Evolutionary conservation across 2,888 invertebrate genomes (phyloP).

Genomic region (Dusona sp.): DNA sequence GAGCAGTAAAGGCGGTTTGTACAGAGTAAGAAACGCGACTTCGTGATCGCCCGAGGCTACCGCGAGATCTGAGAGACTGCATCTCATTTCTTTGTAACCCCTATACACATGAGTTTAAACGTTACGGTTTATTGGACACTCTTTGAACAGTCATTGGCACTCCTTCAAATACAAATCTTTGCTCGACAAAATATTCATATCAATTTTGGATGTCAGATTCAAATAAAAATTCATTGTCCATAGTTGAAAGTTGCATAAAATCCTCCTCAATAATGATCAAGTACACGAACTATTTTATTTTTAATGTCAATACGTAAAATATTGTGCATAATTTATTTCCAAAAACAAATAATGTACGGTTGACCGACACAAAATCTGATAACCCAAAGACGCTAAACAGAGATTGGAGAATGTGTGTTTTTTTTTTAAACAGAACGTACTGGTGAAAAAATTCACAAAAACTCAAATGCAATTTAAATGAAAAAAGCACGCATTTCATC

Average conservation of each 20-base stretch:
- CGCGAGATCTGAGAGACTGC: conserved; percentile 68
- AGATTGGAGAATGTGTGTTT: not conserved
- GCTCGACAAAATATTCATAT: not conserved
- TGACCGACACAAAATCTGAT: too few relatives aligned
- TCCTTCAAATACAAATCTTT: conserved; percentile 1
- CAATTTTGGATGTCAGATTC: not conserved
- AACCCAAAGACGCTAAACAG: too few relatives aligned
- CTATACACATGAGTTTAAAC: not conserved
- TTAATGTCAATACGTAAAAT: not conserved
- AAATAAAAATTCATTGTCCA: not conserved
- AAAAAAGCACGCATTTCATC: conserved; percentile 49
- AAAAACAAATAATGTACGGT: too few relatives aligned
- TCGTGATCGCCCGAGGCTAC: conserved; percentile 84
- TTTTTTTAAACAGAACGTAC: not conserved
- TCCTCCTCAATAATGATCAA: not conserved
- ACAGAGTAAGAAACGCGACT: conserved; percentile 72
- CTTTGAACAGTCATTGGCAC: conserved; percentile 21
- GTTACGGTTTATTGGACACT: conserved; percentile 16
- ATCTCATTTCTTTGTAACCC: conserved; percentile 26
- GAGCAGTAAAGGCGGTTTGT: conserved; percentile 53
- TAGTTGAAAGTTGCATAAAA: not conserved
- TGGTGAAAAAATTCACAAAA: conserved; percentile 3
- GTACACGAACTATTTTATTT: not conserved
- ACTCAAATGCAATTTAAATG: conserved; percentile 66
- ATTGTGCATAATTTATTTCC: not conserved